Percentiles rank a stretch among this genome's conserved stretches.
phyloP scores from a whole-genome alignment of 2,113 vertebrate species.

The Podiceps cristatus region DNA sequence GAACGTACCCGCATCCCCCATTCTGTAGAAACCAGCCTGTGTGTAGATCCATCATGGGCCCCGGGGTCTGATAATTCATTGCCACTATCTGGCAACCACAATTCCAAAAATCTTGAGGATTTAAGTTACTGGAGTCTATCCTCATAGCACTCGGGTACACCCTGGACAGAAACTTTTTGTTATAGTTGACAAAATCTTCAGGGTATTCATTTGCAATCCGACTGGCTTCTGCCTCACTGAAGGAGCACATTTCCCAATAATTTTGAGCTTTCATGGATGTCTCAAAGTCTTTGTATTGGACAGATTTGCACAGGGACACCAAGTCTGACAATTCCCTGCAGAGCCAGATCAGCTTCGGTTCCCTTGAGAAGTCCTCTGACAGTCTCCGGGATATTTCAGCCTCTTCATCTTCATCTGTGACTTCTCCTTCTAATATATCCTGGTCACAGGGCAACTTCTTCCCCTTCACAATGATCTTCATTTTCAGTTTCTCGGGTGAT shows the following conservation, averaged over 20 bases:
- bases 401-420: slow-evolving; percentile 96
- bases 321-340: slow-evolving; percentile 91
- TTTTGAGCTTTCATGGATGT: slow-evolving; percentile 87
- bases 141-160: slow-evolving; percentile 93
- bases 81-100: slow-evolving; percentile 96
- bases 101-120: slow-evolving; percentile 98
- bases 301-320: slow-evolving; percentile 86
- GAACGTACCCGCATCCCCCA: slow-evolving; percentile 92
- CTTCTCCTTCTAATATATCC: slow-evolving; percentile 88
- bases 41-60: slow-evolving; percentile 96
- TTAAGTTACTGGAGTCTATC: slow-evolving; percentile 96
- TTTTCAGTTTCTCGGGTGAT: slow-evolving; percentile 92
- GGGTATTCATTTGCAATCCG: slow-evolving; percentile 91
- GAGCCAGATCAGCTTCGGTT: slow-evolving; percentile 85
- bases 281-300: slow-evolving; percentile 88
- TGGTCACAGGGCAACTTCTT: slow-evolving; percentile 87
- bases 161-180: slow-evolving; percentile 91
- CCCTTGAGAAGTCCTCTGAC: slow-evolving; percentile 76
- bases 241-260: slow-evolving; percentile 93
- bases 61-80: slow-evolving; percentile 96
- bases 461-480: slow-evolving; percentile 89
- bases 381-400: slow-evolving; percentile 84
- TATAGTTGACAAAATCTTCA: slow-evolving; percentile 95
- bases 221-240: slow-evolving; percentile 92
- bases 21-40: slow-evolving; percentile 95